Evolutionary conservation across 2,888 invertebrate species (phyloP).

Genomic region (Pelosia muscerda): DNA sequence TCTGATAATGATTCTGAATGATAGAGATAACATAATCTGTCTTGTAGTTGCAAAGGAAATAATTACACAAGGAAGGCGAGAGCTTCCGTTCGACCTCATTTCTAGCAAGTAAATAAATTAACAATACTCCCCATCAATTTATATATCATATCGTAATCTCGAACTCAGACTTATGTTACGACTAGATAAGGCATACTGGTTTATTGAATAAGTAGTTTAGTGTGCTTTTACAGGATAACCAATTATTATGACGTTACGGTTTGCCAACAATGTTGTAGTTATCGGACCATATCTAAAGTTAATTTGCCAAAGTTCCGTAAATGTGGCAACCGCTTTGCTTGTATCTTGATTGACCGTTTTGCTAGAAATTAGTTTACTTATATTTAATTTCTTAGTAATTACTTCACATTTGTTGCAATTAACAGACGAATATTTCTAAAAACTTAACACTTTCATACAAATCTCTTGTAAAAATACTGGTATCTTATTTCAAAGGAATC

Average conservation of each 20-base stretch:
- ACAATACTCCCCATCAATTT: conserved; percentile 31
- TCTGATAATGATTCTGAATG: neutral
- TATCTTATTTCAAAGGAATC: neutral
- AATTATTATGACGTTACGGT: conserved; percentile 60
- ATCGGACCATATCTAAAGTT: conserved; percentile 63
- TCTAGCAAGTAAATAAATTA: conserved; percentile 28
- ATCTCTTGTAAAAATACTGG: neutral
- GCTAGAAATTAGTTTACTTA: conserved; percentile 39
- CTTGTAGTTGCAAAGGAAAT: conserved; percentile 31
- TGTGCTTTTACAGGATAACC: conserved; percentile 54
- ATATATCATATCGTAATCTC: conserved; percentile 39
- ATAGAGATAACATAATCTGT: neutral
- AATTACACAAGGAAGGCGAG: conserved; percentile 19
- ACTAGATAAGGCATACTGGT: conserved; percentile 39
- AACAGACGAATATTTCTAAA: neutral
- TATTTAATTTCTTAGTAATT: conserved; percentile 37
- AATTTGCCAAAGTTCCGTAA: conserved; percentile 66
- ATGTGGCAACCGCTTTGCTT: conserved; percentile 51
- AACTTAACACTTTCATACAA: neutral
- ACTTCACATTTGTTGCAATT: conserved; percentile 1
- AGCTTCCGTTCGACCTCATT: conserved; percentile 51
- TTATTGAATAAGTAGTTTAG: conserved; percentile 52
- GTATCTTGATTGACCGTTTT: conserved; percentile 37
- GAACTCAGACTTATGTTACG: conserved; percentile 37
- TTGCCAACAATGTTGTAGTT: conserved; percentile 41